Evolutionary conservation across 1,140 invertebrate genomes (phyloP), one percentile per base, ranked within the genome.

Genomic region (Papilio helenus): DNA sequence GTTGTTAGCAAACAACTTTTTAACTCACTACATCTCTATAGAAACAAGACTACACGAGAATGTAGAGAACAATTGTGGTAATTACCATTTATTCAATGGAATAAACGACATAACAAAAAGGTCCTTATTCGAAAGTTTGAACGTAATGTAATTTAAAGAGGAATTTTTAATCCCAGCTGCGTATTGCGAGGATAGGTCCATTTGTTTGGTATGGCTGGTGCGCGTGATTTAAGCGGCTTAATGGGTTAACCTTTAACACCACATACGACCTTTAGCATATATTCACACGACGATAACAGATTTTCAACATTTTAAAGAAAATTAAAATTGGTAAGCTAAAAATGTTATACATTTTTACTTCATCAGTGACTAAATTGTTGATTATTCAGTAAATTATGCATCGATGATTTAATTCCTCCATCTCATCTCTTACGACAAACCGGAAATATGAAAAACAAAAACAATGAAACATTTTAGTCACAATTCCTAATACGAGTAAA

Each of bases 111-210:
- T 44, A 74, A 74, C 71, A 72, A 71, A 68, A 39, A 23, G 39
- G 44, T 49, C 8, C 72, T 49, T 14, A 74, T 74, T 29, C 39
- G 34, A 72, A 74, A 44, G 39, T 74, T 74, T 74, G 12, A 74
- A 74, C 20, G 72, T 74, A 74, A 46, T 74, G 42, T 74, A 74
- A 74, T 74, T 74, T 74, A n/a, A 18, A 74, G 39, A 74, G 72
- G 72, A 74, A 74, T 74, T 74, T 74, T 74, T 74, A 74, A 74
- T 74, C 72, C 72, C 20, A 51, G 44, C 44, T 49, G 71, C 39
- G 39, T 72, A 72, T 72, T 72, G 71, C 34, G 34, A 72, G 34
- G 9, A 42, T 46, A 44, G 72, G 39, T 74, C 72, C 72, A 74
- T 74, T 74, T 74, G 44, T 74, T 74, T 49, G 44, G 72, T 74